These are phyloP conservation scores for Cerceris rybyensis DNA, from an alignment of 2,888 invertebrate species.

Conservation along the genomic window DNA sequence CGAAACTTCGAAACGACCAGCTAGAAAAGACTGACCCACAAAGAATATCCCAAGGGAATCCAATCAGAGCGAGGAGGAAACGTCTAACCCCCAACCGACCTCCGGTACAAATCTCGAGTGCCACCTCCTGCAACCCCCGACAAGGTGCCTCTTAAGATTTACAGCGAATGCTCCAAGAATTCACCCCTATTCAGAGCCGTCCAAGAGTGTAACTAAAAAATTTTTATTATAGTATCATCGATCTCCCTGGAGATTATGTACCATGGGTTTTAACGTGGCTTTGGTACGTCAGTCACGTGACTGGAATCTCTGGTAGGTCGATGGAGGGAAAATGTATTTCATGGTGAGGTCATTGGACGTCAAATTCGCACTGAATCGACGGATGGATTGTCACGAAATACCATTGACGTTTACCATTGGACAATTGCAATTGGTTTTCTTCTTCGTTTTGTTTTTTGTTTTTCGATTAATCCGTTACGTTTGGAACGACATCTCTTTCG, in stretches of 20 bases:
- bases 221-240: slow-evolving; percentile 45
- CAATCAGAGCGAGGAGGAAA: slow-evolving; percentile 59
- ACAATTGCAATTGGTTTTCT: no score
- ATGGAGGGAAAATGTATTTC: slow-evolving; percentile 1
- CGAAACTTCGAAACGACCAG: slow-evolving; percentile 40
- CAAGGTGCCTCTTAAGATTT: slow-evolving; percentile 53
- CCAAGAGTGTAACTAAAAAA: slow-evolving; percentile 40
- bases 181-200: slow-evolving; percentile 32
- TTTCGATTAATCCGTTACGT: no score
- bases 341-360: neutral
- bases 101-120: slow-evolving; percentile 55
- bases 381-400: no score
- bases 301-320: slow-evolving; percentile 22
- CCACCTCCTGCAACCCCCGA: slow-evolving; percentile 33
- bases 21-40: slow-evolving; percentile 52
- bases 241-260: slow-evolving; percentile 18
- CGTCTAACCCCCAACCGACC: slow-evolving; percentile 47
- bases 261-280: neutral
- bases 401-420: no score
- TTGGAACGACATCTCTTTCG: no score
- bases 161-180: slow-evolving; percentile 39
- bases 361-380: neutral
- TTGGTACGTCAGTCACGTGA: slow-evolving; percentile 30
- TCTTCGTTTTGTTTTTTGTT: no score
- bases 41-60: slow-evolving; percentile 61